Percentiles rank a stretch among this genome's conserved stretches.
Conservation (phyloP, 2,113 vertebrate genomes). For the Mastomys natalensis region DNA sequence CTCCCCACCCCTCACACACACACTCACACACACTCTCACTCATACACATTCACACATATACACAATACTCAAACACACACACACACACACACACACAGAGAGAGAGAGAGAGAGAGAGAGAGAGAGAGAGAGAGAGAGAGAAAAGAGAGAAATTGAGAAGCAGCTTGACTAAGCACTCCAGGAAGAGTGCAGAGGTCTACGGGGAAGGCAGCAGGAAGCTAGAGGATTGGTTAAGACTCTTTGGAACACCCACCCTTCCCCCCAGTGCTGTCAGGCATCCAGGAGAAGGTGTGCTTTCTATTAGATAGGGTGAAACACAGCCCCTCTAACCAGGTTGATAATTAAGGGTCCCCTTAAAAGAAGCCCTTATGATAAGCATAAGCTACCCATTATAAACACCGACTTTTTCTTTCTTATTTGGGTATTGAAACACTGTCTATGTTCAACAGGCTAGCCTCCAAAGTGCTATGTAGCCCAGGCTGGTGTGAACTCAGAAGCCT, state of each 20-base stretch:
- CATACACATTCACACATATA: not conserved
- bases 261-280: not conserved
- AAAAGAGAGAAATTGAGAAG: not conserved
- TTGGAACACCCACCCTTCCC: not conserved
- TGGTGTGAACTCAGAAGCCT: not conserved
- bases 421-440: not conserved
- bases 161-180: not conserved
- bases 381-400: not conserved
- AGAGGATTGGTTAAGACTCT: not conserved
- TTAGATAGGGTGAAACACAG: too few species aligned
- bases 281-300: not conserved
- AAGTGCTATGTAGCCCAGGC: not conserved
- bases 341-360: not conserved
- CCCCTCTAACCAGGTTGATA: not conserved
- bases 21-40: rapidly evolving
- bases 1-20: too few species aligned
- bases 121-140: too few species aligned
- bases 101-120: too few species aligned
- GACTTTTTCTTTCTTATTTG: not conserved
- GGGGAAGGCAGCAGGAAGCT: not conserved
- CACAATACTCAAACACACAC: not conserved
- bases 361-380: not conserved
- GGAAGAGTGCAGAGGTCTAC: not conserved
- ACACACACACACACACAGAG: too few species aligned
- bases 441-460: not conserved